phyloP scores from a whole-genome alignment of 2,113 vertebrate genomes.

The Gila orcuttii region DNA sequence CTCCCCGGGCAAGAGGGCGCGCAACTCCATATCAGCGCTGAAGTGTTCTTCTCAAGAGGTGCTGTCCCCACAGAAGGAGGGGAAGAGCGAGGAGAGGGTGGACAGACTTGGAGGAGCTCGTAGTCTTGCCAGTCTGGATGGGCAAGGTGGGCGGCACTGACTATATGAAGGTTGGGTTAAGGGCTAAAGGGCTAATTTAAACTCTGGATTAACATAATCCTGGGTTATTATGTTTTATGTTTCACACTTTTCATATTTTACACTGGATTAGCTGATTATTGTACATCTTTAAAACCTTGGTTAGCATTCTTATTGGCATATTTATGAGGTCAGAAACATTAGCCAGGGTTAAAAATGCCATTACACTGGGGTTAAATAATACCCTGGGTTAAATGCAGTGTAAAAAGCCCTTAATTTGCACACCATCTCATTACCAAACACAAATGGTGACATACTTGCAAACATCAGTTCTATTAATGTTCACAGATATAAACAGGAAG shows the following conservation, averaged over 20 bases:
- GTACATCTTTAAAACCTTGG: neutral
- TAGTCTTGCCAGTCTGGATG: constrained; percentile 92
- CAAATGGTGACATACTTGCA: neutral
- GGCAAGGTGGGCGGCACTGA: constrained; percentile 81
- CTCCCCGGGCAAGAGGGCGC: constrained; percentile 91
- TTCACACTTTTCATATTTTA: neutral
- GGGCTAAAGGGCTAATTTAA: neutral
- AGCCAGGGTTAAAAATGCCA: neutral
- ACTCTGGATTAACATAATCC: neutral
- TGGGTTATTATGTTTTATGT: neutral
- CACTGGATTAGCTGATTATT: neutral
- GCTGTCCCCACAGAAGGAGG: constrained; percentile 80
- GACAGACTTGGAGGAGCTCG: constrained; percentile 84
- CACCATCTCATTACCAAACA: neutral
- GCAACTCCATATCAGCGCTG: constrained; percentile 89
- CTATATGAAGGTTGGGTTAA: neutral
- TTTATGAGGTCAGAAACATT: neutral
- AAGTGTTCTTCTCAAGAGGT: constrained; percentile 94
- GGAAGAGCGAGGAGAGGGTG: constrained; percentile 80
- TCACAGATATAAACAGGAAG: neutral
- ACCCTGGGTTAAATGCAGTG: neutral
- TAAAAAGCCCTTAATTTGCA: neutral
- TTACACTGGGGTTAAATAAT: neutral
- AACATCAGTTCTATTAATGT: neutral
- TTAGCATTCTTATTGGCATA: neutral